Evolutionary conservation across 92 coral and sea anemone genomes (phyloP), one percentile per base, ranked within the genome.

Genomic region (Pocillopora grandis): DNA sequence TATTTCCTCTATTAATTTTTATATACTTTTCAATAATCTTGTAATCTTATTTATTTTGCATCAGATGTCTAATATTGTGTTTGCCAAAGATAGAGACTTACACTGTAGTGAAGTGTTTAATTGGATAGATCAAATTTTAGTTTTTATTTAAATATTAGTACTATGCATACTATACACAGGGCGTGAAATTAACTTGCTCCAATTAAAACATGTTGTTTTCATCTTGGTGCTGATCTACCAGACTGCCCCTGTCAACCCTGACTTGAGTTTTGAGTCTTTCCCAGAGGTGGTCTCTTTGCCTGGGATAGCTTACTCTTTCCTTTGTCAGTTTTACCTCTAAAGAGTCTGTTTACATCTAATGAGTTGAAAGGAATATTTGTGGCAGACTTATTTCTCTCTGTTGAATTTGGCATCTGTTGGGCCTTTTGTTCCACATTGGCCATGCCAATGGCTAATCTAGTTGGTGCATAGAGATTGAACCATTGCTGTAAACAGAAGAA

Each of bases 401-500:
- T 42, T 72, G 81, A 20, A 56, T 55, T 74, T 5, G 88, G 62
- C 37, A 80, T 78, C 9, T 89, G 42, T 15, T 78, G 56, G 56
- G 60, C 87, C 62, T 87, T 76, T 57, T 66, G 76, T 58, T 80
- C 81, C 36, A 80, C 56, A 66, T 76, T 87, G 5, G 48, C 83
- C 27, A 83, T 86, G 82, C 94, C 98, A 49, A 92, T 91, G 18
- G 92, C 95, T 19, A 96, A 85, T 78, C 99, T 87, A 72, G 87
- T 87, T 33, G 99, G 99, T 35, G 98, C 98, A 77, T 94, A 97
- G 82, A 97, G 86, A 76, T 97, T 94, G 63, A 97, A 97, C 99
- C 99, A 97, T 94, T 97, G 98, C 99, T 97, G 72, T 1, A 52
- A 79, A 75, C 27, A 78, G 16, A 71, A 56, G 55, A 5, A 2